These are phyloP conservation scores for Holothuria scabra DNA, from an alignment of 53 echinoderm and acorn worm genomes.

Conservation along the genomic window DNA sequence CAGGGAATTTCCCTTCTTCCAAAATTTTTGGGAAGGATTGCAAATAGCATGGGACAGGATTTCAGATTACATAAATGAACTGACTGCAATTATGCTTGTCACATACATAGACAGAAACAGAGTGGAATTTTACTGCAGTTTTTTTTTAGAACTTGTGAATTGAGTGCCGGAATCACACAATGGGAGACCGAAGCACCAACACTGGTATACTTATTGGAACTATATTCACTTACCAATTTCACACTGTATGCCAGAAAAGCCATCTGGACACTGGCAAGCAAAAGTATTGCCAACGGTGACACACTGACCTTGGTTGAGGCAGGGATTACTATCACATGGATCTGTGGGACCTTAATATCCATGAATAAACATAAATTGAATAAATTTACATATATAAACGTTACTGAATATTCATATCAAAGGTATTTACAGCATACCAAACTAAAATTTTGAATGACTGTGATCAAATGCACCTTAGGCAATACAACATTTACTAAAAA, in stretches of 20 bases:
- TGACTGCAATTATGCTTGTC: too few species aligned
- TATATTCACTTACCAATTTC: background rate
- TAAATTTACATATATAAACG: background rate
- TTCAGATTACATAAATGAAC: too few species aligned
- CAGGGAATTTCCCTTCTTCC: too few species aligned
- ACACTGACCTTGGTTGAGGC: conserved; percentile 19
- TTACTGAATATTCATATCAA: background rate
- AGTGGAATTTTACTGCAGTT: too few species aligned
- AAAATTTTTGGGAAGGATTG: too few species aligned
- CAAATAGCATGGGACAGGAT: too few species aligned
- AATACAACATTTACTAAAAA: too few species aligned
- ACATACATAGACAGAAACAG: too few species aligned
- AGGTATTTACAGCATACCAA: background rate
- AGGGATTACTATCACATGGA: conserved; percentile 37
- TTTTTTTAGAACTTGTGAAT: too few species aligned
- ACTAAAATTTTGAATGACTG: too few species aligned
- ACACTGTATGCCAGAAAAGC: background rate
- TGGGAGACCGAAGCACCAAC: background rate
- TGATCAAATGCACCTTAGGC: too few species aligned
- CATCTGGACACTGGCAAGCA: background rate
- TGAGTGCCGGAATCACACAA: too few species aligned
- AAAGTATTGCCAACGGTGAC: background rate
- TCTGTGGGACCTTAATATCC: conserved; percentile 7
- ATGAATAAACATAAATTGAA: background rate
- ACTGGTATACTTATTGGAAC: background rate